phyloP scores from a whole-genome alignment of 1,140 invertebrate genomes.

The Drosophila santomea region DNA sequence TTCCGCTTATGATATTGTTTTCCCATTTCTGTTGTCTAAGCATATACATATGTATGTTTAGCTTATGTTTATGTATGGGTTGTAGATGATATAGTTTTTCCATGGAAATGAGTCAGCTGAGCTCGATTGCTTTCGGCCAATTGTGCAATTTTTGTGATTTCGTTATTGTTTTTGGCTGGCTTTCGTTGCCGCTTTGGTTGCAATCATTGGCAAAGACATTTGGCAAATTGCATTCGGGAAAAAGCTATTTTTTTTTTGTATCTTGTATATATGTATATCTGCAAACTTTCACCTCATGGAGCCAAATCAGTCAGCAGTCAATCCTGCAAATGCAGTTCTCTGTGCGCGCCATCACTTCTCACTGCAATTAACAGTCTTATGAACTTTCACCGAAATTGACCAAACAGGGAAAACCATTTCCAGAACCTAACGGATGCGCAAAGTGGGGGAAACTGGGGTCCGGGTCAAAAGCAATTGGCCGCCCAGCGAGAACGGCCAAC shows the following conservation, averaged over 20 bases:
- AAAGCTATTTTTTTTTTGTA: constrained; percentile 41
- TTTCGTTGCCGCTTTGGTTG: constrained; percentile 64
- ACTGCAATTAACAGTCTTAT: constrained; percentile 70
- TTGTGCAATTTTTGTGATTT: constrained; percentile 72
- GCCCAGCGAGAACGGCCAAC: constrained; percentile 52
- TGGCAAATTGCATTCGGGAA: constrained; percentile 76
- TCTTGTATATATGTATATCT: constrained; percentile 15
- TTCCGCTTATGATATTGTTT: constrained; percentile 46
- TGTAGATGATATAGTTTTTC: constrained; percentile 40
- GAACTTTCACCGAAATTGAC: constrained; percentile 66
- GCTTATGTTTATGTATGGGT: not conserved
- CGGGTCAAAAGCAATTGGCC: constrained; percentile 80
- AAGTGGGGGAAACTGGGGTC: constrained; percentile 42
- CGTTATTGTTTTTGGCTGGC: constrained; percentile 45
- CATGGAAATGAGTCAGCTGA: constrained; percentile 56
- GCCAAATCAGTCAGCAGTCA: constrained; percentile 42
- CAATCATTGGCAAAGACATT: constrained; percentile 79
- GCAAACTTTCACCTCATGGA: constrained; percentile 68
- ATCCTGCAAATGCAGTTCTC: constrained; percentile 41
- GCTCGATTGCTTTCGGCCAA: constrained; percentile 59
- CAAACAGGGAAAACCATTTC: constrained; percentile 73
- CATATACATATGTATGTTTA: constrained; percentile 23
- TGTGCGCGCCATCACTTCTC: constrained; percentile 1
- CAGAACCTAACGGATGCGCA: constrained; percentile 68
- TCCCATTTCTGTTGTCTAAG: constrained; percentile 56